Evolutionary conservation across 2,113 vertebrate species (phyloP).

Genomic region (Puma concolor): DNA sequence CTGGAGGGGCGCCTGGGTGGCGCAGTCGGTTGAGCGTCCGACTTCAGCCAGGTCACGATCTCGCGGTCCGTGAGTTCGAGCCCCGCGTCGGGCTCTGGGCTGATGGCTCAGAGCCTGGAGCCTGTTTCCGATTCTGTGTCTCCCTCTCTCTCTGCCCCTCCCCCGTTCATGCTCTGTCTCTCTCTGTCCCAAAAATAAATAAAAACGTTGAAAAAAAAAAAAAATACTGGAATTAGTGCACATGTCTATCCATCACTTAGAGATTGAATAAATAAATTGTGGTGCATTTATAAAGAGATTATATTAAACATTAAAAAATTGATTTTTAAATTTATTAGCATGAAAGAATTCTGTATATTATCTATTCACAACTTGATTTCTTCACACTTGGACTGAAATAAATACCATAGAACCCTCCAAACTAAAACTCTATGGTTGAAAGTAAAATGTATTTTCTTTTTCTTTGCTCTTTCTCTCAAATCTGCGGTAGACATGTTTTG

Average conservation of each 20-base stretch:
- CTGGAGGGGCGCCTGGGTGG: too few relatives aligned
- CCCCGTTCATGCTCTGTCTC: too few relatives aligned
- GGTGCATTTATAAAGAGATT: not conserved
- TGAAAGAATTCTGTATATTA: not conserved
- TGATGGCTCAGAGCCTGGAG: too few relatives aligned
- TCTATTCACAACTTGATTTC: not conserved
- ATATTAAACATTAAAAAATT: not conserved
- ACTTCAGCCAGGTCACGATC: too few relatives aligned
- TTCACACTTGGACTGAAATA: not conserved
- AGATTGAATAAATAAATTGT: not conserved
- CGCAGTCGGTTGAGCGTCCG: too few relatives aligned
- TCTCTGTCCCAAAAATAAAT: too few relatives aligned
- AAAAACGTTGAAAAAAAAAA: too few relatives aligned
- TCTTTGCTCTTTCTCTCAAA: not conserved
- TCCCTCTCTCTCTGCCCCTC: too few relatives aligned
- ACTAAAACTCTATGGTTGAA: not conserved
- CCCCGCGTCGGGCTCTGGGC: too few relatives aligned
- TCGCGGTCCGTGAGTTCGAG: too few relatives aligned
- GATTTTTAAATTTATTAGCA: not conserved
- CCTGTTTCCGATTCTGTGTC: too few relatives aligned
- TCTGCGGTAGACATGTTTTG: not conserved
- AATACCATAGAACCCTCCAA: not conserved
- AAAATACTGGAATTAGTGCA: not conserved
- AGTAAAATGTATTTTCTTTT: not conserved
- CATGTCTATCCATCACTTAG: not conserved